Percentiles rank a stretch among this genome's conserved stretches.
Evolutionary conservation across 2,797 vertebrate genomes (phyloP).

Genomic region (Gastrophryne carolinensis): DNA sequence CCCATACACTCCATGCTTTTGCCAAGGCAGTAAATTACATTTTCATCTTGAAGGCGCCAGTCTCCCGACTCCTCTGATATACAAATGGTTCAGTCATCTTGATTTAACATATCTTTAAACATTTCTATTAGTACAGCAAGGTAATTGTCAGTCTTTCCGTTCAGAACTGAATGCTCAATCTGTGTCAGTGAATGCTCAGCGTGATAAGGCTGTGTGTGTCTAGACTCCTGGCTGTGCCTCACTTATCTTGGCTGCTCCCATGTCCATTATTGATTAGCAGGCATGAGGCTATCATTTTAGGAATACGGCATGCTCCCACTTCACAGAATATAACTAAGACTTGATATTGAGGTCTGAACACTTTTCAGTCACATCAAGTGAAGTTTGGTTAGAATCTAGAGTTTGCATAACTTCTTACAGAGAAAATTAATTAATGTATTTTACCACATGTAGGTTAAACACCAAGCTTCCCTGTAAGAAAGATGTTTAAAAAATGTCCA

Average conservation of each 20-base stretch:
- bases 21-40: constrained; percentile 19
- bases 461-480: constrained; percentile 22
- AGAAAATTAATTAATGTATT: constrained; percentile 29
- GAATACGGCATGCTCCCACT: constrained; percentile 5
- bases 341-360: constrained; percentile 7
- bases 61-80: constrained; percentile 17
- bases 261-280: constrained; percentile 44
- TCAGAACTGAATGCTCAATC: constrained; percentile 31
- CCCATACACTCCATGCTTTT: background rate
- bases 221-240: constrained; percentile 30
- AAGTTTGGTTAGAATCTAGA: background rate
- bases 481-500: constrained; percentile 20
- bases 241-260: constrained; percentile 23
- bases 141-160: constrained; percentile 23
- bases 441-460: constrained; percentile 28
- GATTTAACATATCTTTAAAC: constrained; percentile 26
- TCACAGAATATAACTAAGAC: constrained; percentile 4
- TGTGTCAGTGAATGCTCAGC: constrained; percentile 33
- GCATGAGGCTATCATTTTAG: constrained; percentile 40
- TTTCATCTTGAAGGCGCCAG: constrained; percentile 25
- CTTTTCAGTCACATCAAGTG: constrained; percentile 16
- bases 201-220: constrained; percentile 37
- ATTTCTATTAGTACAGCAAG: constrained; percentile 25
- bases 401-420: background rate
- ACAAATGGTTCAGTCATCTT: constrained; percentile 21